These are phyloP conservation scores for Drosophila virilis DNA, from an alignment of 1,140 invertebrate genomes.

Conservation along the genomic window DNA sequence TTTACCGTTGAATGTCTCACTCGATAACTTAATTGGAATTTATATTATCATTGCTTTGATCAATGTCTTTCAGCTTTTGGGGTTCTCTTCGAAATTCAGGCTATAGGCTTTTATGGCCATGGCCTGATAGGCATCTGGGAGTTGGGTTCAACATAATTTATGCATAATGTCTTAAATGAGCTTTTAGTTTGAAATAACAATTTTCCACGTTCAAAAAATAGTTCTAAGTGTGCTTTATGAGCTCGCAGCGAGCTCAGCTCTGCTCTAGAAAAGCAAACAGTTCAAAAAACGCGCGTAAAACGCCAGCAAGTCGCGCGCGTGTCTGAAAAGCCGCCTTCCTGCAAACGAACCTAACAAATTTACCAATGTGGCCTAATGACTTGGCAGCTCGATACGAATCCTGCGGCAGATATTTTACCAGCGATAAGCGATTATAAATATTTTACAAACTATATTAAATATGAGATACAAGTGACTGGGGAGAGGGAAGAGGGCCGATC, in stretches of 20 bases:
- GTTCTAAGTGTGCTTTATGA: slow-evolving; percentile 3
- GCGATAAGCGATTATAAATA: slow-evolving; percentile 60
- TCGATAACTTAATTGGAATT: slow-evolving; percentile 77
- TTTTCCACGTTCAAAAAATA: neutral
- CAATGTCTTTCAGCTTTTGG: slow-evolving; percentile 57
- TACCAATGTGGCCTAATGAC: slow-evolving; percentile 60
- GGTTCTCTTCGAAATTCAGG: neutral
- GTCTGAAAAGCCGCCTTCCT: too few species aligned
- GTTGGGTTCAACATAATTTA: slow-evolving; percentile 54
- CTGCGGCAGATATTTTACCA: slow-evolving; percentile 39
- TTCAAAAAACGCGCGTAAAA: neutral
- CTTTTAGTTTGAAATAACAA: slow-evolving; percentile 53
- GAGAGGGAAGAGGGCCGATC: too few species aligned
- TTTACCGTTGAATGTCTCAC: slow-evolving; percentile 77
- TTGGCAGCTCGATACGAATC: slow-evolving; percentile 53
- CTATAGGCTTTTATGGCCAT: slow-evolving; percentile 31
- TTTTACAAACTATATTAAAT: slow-evolving; percentile 73
- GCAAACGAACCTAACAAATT: slow-evolving; percentile 7
- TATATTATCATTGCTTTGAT: slow-evolving; percentile 75
- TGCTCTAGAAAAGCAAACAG: neutral
- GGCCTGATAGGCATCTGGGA: slow-evolving; percentile 54
- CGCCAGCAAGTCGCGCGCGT: slow-evolving; percentile 28
- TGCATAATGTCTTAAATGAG: slow-evolving; percentile 56
- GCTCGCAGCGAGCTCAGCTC: neutral
- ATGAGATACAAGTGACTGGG: slow-evolving; percentile 15